These are phyloP conservation scores for human DNA, from an alignment of 2,113 vertebrate genomes.

Conservation along the genomic window GRCh38 chr12:24212001-24212500, in stretches of 20 bases:
- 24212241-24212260: not conserved
- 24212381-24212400: not conserved
- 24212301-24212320: not conserved
- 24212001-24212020: slow-evolving; percentile 3
- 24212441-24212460: not conserved
- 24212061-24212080: not conserved
- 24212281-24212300: not conserved
- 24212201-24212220: not conserved
- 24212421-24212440: not conserved
- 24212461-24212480: not conserved
- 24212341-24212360: not conserved
- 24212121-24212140: not conserved
- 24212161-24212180: not conserved
- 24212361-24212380: not conserved
- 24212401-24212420: not conserved
- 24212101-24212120: not conserved
- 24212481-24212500: not conserved
- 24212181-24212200: not conserved
- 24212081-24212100: not conserved
- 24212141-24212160: not conserved
- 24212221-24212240: not conserved
- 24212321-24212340: not conserved
- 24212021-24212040: not conserved
- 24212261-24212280: not conserved
- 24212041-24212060: not conserved